These are phyloP conservation scores for Prionailurus bengalensis DNA, from an alignment of 2,113 vertebrate species.

Conservation along the genomic window DNA sequence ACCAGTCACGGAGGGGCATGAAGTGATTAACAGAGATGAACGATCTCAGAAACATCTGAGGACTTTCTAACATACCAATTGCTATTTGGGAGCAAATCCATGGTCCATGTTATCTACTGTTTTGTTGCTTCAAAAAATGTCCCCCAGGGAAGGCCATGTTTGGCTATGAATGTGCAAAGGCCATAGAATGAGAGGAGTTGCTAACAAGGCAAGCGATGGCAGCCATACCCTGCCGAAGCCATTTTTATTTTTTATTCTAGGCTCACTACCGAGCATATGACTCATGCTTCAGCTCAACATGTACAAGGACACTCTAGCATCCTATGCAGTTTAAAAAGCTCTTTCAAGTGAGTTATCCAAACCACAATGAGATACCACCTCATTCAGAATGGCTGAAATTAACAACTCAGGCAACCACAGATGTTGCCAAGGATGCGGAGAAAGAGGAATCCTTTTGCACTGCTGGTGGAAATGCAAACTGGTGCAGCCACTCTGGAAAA, in stretches of 20 bases:
- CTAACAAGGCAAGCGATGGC: not conserved
- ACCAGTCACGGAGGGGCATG: not conserved
- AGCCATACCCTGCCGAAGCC: too few relatives aligned
- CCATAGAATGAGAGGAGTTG: not conserved
- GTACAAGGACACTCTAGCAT: not conserved
- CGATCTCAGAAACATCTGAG: not conserved
- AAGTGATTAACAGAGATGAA: constrained; percentile 60
- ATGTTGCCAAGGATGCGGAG: too few relatives aligned
- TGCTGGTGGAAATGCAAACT: too few relatives aligned
- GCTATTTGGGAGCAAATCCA: not conserved
- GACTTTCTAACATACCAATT: constrained; percentile 10
- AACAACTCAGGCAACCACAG: too few relatives aligned
- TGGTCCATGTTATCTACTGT: not conserved
- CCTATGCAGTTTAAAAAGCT: not conserved
- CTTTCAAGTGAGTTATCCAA: not conserved
- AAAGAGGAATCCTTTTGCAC: too few relatives aligned
- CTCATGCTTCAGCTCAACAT: not conserved
- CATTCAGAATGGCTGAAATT: too few relatives aligned
- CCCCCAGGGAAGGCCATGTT: not conserved
- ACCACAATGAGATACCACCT: too few relatives aligned
- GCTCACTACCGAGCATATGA: not conserved
- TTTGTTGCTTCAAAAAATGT: not conserved
- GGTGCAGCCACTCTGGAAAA: too few relatives aligned
- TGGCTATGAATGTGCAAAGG: not conserved
- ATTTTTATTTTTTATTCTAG: not conserved